phyloP scores from a whole-genome alignment of 1,140 invertebrate genomes.

The Leguminivora glycinivorella region DNA sequence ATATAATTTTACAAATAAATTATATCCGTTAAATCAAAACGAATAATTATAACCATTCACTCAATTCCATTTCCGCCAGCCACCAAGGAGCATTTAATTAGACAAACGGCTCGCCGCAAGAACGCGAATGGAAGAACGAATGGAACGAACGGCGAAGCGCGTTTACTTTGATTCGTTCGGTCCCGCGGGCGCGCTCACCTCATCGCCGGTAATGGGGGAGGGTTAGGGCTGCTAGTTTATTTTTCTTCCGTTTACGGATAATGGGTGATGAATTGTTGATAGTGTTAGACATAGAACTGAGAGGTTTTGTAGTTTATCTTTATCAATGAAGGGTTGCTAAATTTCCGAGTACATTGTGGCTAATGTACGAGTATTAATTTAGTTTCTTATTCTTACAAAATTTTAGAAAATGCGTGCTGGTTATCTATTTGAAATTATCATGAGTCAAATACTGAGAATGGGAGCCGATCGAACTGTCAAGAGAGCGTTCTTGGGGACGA shows the following conservation, averaged over 20 bases:
- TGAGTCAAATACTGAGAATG: no score
- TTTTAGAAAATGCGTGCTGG: no score
- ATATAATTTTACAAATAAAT: no score
- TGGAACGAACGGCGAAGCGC: neutral
- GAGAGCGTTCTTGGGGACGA: no score
- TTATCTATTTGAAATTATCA: no score
- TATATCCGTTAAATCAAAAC: no score
- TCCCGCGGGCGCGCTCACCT: slow-evolving; percentile 15
- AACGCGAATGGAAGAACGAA: slow-evolving; percentile 24
- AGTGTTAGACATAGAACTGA: neutral
- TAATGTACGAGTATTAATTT: no score
- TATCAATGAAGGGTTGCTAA: no score
- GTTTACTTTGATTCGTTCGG: slow-evolving; percentile 19
- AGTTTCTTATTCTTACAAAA: no score
- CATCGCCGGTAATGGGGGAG: slow-evolving; percentile 16
- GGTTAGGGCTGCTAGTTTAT: neutral
- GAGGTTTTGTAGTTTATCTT: no score
- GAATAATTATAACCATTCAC: neutral
- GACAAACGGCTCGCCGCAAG: slow-evolving; percentile 15
- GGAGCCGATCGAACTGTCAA: no score
- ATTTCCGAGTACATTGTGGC: no score
- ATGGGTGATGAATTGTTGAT: neutral
- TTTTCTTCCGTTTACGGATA: neutral
- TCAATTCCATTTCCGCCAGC: neutral
- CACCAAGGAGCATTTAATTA: neutral